These are phyloP conservation scores for Aleiodes alternator DNA, from an alignment of 2,888 invertebrate genomes.

Conservation along the genomic window DNA sequence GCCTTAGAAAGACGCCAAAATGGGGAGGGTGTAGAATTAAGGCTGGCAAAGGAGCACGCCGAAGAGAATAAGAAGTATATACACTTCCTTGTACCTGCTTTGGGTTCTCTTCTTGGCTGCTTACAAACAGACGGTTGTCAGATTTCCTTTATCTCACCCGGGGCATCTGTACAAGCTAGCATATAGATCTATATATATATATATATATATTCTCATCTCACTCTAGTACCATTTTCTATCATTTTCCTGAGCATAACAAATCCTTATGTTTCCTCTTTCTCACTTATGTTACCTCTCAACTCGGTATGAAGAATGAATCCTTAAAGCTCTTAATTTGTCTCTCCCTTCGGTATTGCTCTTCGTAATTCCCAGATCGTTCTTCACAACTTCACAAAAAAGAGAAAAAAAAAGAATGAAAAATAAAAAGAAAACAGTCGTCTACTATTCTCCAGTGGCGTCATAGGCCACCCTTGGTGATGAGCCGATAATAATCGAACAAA, in stretches of 20 bases:
- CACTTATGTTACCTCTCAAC: conserved; percentile 39
- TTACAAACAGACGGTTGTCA: conserved; percentile 74
- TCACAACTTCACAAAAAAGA: neutral
- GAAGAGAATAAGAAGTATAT: conserved; percentile 40
- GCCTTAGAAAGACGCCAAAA: conserved; percentile 42
- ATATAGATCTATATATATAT: conserved; percentile 35
- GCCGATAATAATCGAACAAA: conserved; percentile 43
- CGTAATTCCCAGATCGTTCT: conserved; percentile 30
- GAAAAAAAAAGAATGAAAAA: neutral
- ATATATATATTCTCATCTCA: conserved; percentile 51
- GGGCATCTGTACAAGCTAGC: conserved; percentile 64
- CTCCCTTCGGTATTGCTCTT: conserved; percentile 38
- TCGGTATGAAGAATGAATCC: conserved; percentile 29
- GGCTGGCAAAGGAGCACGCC: conserved; percentile 56
- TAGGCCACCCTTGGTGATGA: conserved; percentile 31
- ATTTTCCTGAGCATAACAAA: conserved; percentile 34
- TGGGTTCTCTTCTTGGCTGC: conserved; percentile 62
- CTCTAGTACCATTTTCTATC: conserved; percentile 51
- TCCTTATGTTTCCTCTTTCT: conserved; percentile 18
- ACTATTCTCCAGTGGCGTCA: conserved; percentile 36
- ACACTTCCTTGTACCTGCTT: conserved; percentile 60
- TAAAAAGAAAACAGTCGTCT: conserved; percentile 28
- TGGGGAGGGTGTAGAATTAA: conserved; percentile 47
- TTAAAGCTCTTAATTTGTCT: conserved; percentile 53
- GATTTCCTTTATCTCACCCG: conserved; percentile 73